phyloP scores from a whole-genome alignment of 2,113 vertebrate genomes.

The Atlantisia rogersi region DNA sequence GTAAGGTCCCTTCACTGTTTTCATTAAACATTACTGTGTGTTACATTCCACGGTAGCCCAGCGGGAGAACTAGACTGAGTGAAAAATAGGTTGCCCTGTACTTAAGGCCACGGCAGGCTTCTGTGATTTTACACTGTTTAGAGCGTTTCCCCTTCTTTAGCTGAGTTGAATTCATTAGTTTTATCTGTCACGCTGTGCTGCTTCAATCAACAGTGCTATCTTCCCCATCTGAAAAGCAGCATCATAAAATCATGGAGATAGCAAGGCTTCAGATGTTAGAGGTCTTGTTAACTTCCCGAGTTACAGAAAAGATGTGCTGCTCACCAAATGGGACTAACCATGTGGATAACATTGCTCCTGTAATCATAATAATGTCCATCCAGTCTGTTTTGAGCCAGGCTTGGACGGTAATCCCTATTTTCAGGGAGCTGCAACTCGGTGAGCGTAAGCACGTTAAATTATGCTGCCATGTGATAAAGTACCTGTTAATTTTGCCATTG shows the following conservation, averaged over 20 bases:
- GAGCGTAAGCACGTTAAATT: not conserved
- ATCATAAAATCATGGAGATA: slow-evolving; percentile 14
- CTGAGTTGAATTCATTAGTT: slow-evolving; percentile 24
- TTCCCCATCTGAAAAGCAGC: slow-evolving; percentile 34
- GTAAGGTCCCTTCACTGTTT: slow-evolving; percentile 4
- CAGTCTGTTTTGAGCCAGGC: not conserved
- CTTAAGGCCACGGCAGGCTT: not conserved
- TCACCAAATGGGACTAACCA: not conserved
- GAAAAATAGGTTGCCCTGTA: slow-evolving; percentile 9
- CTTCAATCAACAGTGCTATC: slow-evolving; percentile 21
- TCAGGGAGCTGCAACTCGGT: not conserved
- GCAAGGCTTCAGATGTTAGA: not conserved
- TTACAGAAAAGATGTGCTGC: not conserved
- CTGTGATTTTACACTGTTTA: not conserved
- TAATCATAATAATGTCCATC: not conserved
- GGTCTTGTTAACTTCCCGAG: slow-evolving; percentile 18
- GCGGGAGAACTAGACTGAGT: not conserved
- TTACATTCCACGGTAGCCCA: not conserved
- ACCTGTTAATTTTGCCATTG: not conserved
- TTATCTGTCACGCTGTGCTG: slow-evolving; percentile 20
- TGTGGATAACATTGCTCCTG: not conserved
- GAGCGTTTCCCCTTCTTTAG: slow-evolving; percentile 4
- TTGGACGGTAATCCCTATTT: not conserved
- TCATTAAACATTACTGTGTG: not conserved
- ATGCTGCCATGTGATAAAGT: not conserved